phyloP scores from a whole-genome alignment of 2,797 vertebrate genomes.

The Syndactyla subalaris region DNA sequence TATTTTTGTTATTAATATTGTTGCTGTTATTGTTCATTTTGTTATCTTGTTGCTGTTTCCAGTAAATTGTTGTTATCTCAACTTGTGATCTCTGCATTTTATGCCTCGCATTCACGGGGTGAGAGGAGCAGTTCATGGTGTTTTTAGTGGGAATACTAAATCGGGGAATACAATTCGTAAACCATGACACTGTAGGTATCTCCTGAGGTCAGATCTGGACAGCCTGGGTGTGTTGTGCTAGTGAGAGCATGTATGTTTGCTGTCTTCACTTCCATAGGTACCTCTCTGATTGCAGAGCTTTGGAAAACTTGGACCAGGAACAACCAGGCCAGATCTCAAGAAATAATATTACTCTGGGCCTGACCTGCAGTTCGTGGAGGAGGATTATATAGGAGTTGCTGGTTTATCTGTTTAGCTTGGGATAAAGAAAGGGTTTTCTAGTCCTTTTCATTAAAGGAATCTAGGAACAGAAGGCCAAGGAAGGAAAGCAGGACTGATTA shows the following conservation, averaged over 20 bases:
- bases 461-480: background rate
- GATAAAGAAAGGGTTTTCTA: background rate
- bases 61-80: background rate
- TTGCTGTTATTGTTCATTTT: background rate
- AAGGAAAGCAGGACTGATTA: background rate
- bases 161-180: background rate
- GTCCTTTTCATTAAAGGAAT: background rate
- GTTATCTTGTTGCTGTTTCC: background rate
- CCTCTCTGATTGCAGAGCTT: background rate
- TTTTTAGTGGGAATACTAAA: background rate
- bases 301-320: background rate
- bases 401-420: background rate
- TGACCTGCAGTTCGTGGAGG: background rate
- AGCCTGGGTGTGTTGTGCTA: background rate
- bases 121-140: fast-evolving
- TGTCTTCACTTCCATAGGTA: background rate
- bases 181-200: background rate
- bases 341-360: background rate
- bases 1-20: background rate
- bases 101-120: background rate
- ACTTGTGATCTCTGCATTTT: background rate
- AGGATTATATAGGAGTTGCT: background rate
- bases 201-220: background rate
- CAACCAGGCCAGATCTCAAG: background rate
- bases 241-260: background rate